Base-by-base conservation (phyloP, 2,797 vertebrate species). In the Urocyon cinereoargenteus region DNA sequence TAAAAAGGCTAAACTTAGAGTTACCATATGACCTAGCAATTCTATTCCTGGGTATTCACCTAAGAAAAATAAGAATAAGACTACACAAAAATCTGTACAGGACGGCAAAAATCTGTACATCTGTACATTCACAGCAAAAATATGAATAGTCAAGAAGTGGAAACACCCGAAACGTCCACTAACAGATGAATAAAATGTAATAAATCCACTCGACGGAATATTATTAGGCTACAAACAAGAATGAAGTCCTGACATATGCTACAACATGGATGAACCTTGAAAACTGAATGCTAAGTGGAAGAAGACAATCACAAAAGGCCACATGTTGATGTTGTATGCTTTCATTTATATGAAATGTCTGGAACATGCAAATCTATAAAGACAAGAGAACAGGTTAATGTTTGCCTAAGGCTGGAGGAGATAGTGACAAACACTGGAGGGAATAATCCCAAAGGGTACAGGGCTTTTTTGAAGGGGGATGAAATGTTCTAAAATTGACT, bases 41-140 rank as follows among this genome's bases (percentile, higher is more conserved):
- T 89, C 36, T 34, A 93, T 62, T 73, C 19, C 57, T 83, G 82
- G 61, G 55, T 62, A 86, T 86, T 91, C 34, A 93, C 62, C n/a
- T 5, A 28, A 94, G 31, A 93, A 31, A 96, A 93, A 94, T 66
- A 55, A 90, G 93, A 95, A 87, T 19, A 34, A 53, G 7, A 61
- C 34, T 86, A 84, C 24, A 84, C 4, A 92, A 94, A 92, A 91
- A 86, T 62, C 2, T 89, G 51, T 72, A 70, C 19, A 79, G 7
- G 8, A 92, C n/a, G n/a, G n/a, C n/a, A n/a, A n/a, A n/a, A n/a
- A n/a, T n/a, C n/a, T n/a, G n/a, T n/a, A n/a, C n/a, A n/a, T n/a
- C n/a, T n/a, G n/a, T n/a, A 85, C 51, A 18, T 57, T 90, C 55
- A 94, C 8, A 62, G 40, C 28, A 84, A 59, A 91, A 97, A 81